Percentiles rank a stretch among this genome's conserved stretches.
Conservation (phyloP, 1,140 invertebrate genomes). For the Notospermus geniculatus region DNA sequence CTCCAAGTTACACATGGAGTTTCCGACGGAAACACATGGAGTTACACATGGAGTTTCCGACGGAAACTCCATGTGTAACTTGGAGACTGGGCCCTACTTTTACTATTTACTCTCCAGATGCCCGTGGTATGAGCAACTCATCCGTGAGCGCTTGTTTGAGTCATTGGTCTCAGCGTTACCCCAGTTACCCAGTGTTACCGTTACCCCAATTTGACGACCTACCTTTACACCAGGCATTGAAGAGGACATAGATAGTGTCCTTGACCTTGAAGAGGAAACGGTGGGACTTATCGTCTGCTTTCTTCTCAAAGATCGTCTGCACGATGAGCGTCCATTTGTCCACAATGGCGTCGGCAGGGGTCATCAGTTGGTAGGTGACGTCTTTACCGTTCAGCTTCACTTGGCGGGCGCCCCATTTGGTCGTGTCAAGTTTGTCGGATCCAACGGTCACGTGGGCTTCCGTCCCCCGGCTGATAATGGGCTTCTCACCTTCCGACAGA, state of each 20-base stretch:
- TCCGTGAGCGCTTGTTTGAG: too few species aligned
- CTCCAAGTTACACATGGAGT: too few species aligned
- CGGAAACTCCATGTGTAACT: too few species aligned
- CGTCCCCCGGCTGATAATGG: neutral
- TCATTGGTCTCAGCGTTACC: too few species aligned
- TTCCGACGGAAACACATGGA: too few species aligned
- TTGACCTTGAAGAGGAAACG: neutral
- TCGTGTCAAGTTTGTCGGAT: neutral
- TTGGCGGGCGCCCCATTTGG: slow-evolving; percentile 1
- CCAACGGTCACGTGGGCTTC: neutral
- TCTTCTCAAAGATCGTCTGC: neutral
- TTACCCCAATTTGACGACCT: neutral
- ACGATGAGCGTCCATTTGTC: neutral
- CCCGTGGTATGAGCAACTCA: too few species aligned
- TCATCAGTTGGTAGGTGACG: slow-evolving; percentile 4
- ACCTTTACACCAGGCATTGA: slow-evolving; percentile 4
- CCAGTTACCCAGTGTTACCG: too few species aligned
- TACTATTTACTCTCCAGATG: too few species aligned
- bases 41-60: too few species aligned
- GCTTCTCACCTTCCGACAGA: neutral
- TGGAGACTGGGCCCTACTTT: too few species aligned
- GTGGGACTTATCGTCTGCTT: neutral
- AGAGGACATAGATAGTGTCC: slow-evolving; percentile 1
- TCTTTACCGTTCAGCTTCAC: neutral
- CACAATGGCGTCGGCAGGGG: neutral